phyloP scores from a whole-genome alignment of 2,113 vertebrate genomes.

The Notothenia coriiceps region DNA sequence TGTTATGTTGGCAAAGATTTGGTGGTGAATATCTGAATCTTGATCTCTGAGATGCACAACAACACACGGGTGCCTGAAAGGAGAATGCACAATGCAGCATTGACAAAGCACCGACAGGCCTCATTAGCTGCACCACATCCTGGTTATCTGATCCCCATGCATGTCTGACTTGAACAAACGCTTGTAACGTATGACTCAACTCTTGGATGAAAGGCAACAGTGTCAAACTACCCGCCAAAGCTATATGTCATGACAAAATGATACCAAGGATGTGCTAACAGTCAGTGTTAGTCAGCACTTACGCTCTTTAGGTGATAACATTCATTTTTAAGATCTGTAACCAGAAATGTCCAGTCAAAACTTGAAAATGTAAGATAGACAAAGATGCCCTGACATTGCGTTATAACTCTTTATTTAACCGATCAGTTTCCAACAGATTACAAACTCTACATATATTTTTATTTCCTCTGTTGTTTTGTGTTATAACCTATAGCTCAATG shows the following conservation, averaged over 20 bases:
- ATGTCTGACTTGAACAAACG: slow-evolving; percentile 45
- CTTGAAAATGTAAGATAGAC: background rate
- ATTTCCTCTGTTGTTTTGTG: background rate
- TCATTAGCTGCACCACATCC: slow-evolving; percentile 73
- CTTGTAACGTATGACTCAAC: slow-evolving; percentile 54
- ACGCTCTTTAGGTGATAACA: background rate
- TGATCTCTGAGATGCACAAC: slow-evolving; percentile 57
- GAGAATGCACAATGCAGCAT: slow-evolving; percentile 59
- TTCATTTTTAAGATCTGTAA: slow-evolving; percentile 19
- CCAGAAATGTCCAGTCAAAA: background rate
- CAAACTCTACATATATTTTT: background rate
- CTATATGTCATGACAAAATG: slow-evolving; percentile 32
- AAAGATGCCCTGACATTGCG: background rate
- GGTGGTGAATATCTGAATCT: slow-evolving; percentile 61
- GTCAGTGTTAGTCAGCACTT: slow-evolving; percentile 30
- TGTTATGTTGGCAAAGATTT: slow-evolving; percentile 34
- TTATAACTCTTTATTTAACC: background rate
- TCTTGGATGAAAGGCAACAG: slow-evolving; percentile 43
- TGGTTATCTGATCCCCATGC: slow-evolving; percentile 71
- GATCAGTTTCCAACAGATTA: background rate
- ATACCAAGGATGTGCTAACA: slow-evolving; percentile 25
- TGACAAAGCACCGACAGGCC: slow-evolving; percentile 66
- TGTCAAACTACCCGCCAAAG: slow-evolving; percentile 52
- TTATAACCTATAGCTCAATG: background rate
- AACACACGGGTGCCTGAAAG: slow-evolving; percentile 48